Evolutionary conservation across 2,113 vertebrate species (phyloP).

Genomic region (Oenanthe melanoleuca): DNA sequence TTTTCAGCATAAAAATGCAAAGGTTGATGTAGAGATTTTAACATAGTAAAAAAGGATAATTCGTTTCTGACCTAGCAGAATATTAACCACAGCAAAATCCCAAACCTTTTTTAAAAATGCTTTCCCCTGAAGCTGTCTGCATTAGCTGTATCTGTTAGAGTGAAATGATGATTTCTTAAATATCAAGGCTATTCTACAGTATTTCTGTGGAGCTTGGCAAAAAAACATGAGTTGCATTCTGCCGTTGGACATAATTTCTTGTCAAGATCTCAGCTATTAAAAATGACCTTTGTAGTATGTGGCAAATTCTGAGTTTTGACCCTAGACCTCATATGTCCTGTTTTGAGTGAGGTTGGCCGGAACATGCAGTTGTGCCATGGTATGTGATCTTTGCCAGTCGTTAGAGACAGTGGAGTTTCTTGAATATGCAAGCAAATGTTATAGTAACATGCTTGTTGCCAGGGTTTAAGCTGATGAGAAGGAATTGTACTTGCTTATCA

Average conservation of each 20-base stretch:
- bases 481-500: background rate
- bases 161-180: background rate
- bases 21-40: background rate
- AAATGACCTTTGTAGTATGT: background rate
- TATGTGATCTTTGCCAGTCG: background rate
- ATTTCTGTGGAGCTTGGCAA: background rate
- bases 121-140: background rate
- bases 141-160: background rate
- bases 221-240: background rate
- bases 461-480: background rate
- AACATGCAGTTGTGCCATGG: background rate
- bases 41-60: background rate
- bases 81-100: background rate
- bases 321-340: background rate
- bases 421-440: background rate
- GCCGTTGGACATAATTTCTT: background rate
- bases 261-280: rapidly evolving
- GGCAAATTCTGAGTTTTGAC: background rate
- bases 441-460: background rate
- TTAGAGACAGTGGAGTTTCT: background rate
- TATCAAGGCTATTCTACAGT: background rate
- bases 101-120: background rate
- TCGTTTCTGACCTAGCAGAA: background rate
- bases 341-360: background rate
- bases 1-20: background rate